Evolutionary conservation across 2,113 vertebrate genomes (phyloP).

Genomic region (Saguinus imperator): DNA sequence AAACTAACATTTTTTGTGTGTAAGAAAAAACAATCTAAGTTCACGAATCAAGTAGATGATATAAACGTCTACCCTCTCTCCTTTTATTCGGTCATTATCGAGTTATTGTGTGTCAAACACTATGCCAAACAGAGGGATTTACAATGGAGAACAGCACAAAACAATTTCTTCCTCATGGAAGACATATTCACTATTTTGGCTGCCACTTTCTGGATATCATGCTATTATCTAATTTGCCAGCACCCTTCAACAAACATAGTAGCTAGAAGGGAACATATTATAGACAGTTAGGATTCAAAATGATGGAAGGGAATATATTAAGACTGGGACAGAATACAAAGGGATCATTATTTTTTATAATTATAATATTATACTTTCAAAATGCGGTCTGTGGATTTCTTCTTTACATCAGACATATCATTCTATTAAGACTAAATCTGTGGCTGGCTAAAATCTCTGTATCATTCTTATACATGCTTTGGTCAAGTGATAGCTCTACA

Average conservation of each 20-base stretch:
- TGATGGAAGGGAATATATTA: neutral
- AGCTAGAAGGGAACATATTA: neutral
- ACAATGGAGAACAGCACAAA: neutral
- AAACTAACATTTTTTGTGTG: neutral
- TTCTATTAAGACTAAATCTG: neutral
- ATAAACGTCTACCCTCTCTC: neutral
- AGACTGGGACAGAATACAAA: neutral
- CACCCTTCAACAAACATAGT: neutral
- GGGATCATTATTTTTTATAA: neutral
- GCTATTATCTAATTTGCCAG: neutral
- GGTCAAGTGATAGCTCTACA: neutral
- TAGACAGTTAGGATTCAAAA: no score
- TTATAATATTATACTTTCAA: neutral
- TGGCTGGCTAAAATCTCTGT: neutral
- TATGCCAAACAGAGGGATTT: neutral
- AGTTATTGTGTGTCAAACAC: neutral
- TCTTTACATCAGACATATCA: neutral
- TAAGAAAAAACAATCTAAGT: neutral
- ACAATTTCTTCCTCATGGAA: neutral
- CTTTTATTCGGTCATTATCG: neutral
- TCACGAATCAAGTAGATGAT: neutral
- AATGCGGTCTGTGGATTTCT: neutral
- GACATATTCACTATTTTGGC: neutral
- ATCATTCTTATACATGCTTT: neutral
- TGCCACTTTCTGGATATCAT: neutral